Evolutionary conservation across 1,140 invertebrate genomes (phyloP).

Genomic region (Drosophila arawakana): DNA sequence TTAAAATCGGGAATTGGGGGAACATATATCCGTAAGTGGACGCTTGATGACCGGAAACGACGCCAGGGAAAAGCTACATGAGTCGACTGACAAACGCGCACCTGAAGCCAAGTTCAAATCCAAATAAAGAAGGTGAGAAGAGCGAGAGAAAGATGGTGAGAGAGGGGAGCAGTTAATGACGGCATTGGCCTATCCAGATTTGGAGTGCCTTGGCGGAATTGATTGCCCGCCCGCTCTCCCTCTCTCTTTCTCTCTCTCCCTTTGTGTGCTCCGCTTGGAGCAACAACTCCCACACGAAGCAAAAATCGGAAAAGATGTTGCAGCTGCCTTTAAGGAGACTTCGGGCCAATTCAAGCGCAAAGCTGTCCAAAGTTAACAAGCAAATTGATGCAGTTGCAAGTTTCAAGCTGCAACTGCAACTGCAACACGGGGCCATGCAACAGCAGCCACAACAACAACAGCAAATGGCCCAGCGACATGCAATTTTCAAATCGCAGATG

Average conservation of each 20-base stretch:
- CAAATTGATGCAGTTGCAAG: conserved; percentile 41
- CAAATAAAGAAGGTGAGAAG: not conserved
- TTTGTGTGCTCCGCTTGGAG: not conserved
- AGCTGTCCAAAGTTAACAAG: conserved; percentile 64
- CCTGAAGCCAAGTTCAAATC: conserved; percentile 47
- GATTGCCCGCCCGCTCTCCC: conserved; percentile 46
- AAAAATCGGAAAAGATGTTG: conserved; percentile 33
- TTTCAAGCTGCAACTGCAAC: conserved; percentile 24
- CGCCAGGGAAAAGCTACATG: conserved; percentile 62
- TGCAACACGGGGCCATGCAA: conserved; percentile 15
- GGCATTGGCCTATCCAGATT: conserved; percentile 43
- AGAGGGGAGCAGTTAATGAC: conserved; percentile 24
- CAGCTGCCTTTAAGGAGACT: conserved; percentile 57
- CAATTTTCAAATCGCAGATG: conserved; percentile 68
- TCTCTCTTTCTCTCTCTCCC: not conserved
- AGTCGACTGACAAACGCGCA: conserved; percentile 54
- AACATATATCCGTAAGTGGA: conserved; percentile 71
- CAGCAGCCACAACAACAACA: conserved; percentile 15
- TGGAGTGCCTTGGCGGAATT: conserved; percentile 57
- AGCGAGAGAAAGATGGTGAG: not conserved
- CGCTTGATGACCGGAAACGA: conserved; percentile 77
- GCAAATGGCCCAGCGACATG: conserved; percentile 65
- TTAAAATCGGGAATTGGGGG: conserved; percentile 36
- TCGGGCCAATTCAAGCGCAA: conserved; percentile 75
- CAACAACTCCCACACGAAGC: conserved; percentile 57